Percentiles rank a stretch among this genome's conserved stretches.
Evolutionary conservation across 2,797 vertebrate species (phyloP).

Genomic region (Sebastes diploproa): DNA sequence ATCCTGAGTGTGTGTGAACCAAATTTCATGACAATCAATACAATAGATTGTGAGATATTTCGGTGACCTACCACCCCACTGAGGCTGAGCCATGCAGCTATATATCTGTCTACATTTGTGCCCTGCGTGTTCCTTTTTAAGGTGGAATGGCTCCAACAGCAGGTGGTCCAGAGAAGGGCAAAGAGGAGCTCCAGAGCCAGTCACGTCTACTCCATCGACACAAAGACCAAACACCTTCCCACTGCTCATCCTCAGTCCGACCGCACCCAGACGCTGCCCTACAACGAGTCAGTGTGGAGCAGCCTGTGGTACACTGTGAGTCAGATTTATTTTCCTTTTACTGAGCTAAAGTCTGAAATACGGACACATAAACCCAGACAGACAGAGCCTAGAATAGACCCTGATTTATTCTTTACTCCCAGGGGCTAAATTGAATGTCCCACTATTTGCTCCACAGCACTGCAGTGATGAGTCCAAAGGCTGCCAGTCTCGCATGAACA

Average conservation of each 20-base stretch:
- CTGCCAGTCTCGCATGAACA: conserved; percentile 91
- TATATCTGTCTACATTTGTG: not conserved
- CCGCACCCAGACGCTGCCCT: conserved; percentile 73
- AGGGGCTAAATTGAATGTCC: conserved; percentile 36
- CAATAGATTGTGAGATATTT: not conserved
- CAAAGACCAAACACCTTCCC: conserved; percentile 17
- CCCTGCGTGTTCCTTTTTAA: conserved; percentile 64
- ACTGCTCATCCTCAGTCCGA: not conserved
- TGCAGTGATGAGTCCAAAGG: conserved; percentile 84
- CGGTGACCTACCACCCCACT: not conserved
- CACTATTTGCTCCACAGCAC: conserved; percentile 79
- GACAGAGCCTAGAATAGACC: conserved; percentile 48
- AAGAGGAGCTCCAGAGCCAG: conserved; percentile 86
- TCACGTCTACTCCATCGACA: conserved; percentile 28
- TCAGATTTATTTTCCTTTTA: conserved; percentile 42
- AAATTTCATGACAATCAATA: not conserved
- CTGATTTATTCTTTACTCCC: conserved; percentile 49
- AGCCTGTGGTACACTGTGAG: conserved; percentile 95
- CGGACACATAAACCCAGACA: conserved; percentile 37
- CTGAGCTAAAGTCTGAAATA: conserved; percentile 39
- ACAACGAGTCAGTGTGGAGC: conserved; percentile 88
- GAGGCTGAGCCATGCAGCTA: not conserved
- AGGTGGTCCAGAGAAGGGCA: conserved; percentile 87
- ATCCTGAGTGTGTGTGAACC: not conserved
- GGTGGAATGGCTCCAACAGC: conserved; percentile 97